Evolutionary conservation across 2,888 invertebrate species (phyloP), one percentile per base, ranked within the genome.

Genomic region (Odontothrips loti): DNA sequence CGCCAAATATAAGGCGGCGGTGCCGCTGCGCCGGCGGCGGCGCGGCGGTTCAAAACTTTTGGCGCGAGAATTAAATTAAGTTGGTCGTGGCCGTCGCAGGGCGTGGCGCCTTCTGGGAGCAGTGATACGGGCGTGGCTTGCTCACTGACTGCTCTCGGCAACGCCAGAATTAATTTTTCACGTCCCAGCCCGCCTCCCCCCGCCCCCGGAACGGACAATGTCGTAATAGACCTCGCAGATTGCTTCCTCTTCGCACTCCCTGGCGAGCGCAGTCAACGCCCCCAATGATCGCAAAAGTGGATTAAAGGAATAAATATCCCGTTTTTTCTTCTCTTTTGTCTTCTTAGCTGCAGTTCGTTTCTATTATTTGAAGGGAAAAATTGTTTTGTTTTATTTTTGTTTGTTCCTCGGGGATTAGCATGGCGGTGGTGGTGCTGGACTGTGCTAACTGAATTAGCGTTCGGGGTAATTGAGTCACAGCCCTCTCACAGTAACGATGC

Each of bases 61-160:
- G 68, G 68, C 68, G 68, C 27, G 68, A 75, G 27, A 75, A 75
- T 75, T 75, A 75, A 75, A 75, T 75, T 75, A 75, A 75, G 68
- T 75, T 75, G 68, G 58, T 15, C 58, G 58, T 58, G 15, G 58
- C 58, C 58, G 58, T 20, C 51, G 12, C 51, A 20, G 58, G 6
- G 23, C 27, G 68, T 12, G 23, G 68, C 68, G n/a, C 68, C 68
- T 75, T 43, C 68, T 27, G 68, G 68, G 68, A 23, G 68, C 68
- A 75, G 68, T 75, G 68, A 75, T 75, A 75, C 68, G 68, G 68
- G 68, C 27, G 23, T 10, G 68, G 27, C 68, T n/a, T 27, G 68
- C 68, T n/a, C 68, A 75, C 68, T 27, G 27, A 12, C 34, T 43
- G 34, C 34, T 43, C 34, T 43, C 34, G 34, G 27, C 68, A 27